These are phyloP conservation scores for Peromyscus polionotus DNA, from an alignment of 2,113 vertebrate species.

Conservation along the genomic window DNA sequence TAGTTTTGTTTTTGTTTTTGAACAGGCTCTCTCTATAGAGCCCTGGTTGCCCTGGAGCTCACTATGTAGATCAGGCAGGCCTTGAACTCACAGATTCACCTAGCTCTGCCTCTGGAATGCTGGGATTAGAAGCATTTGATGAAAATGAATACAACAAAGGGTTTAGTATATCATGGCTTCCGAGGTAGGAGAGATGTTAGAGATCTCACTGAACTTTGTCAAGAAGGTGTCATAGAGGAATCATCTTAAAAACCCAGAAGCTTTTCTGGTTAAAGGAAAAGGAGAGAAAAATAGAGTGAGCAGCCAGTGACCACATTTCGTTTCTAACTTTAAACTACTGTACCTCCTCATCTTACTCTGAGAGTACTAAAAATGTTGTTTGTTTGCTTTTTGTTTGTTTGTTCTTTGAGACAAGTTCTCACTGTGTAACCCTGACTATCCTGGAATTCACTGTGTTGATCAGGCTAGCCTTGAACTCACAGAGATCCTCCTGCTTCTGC, in stretches of 20 bases:
- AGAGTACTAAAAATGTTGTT: neutral
- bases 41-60: neutral
- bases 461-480: neutral
- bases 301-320: neutral
- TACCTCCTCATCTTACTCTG: conserved; percentile 4
- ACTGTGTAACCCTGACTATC: too few species aligned
- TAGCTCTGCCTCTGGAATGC: neutral
- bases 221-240: neutral
- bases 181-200: neutral
- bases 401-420: neutral
- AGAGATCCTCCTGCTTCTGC: neutral
- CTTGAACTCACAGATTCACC: neutral
- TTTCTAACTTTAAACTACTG: conserved; percentile 41
- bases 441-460: neutral
- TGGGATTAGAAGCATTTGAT: neutral
- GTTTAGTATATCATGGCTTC: neutral
- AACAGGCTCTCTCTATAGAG: neutral
- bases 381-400: neutral
- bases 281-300: neutral
- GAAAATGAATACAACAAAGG: neutral
- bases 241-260: conserved; percentile 1
- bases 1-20: neutral
- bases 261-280: neutral
- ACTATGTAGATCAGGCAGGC: neutral
- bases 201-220: conserved; percentile 51